Evolutionary conservation across 1,140 invertebrate genomes (phyloP), one percentile per base, ranked within the genome.

Genomic region (Tribolium madens): DNA sequence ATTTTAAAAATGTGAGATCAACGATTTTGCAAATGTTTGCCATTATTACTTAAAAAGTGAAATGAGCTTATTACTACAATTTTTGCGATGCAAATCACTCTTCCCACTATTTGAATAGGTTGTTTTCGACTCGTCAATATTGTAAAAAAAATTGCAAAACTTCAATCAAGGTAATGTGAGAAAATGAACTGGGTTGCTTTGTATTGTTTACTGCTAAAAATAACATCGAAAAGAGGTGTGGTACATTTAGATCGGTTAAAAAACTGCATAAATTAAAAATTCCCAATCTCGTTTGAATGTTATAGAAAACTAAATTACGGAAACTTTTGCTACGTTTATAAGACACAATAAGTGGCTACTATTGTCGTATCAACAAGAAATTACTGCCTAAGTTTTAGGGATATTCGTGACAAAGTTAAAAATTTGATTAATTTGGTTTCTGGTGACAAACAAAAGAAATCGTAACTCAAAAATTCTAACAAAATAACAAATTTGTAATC

Each of bases 151-250:
- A 26, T 57, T 64, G 57, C 14, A 64, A 64, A 64, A 64, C 14
- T 64, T 64, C 18, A 10, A 57, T 64, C 21, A 64, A 33, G 14
- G 21, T 64, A 64, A 57, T 33, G 57, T 64, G 57, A 64, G 21
- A 64, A 64, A 12, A 10, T 14, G 26, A 33, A 33, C 57, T 64
- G 57, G 26, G 26, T 64, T 26, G 26, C n/a, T 64, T 18, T 18
- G 10, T 42, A 64, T 64, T 64, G 57, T 64, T 33, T 57, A 57
- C 17, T 57, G 13, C 5, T 33, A 9, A 33, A 31, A 64, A 33
- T 9, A 33, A 9, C n/a, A 10, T 33, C 21, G 26, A 64, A 57
- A 57, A 9, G 14, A 57, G 17, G 17, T 57, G 57, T 33, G n/a
- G 21, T 31, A 42, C 12, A 64, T 64, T 64, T 64, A 14, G 21